phyloP scores from a whole-genome alignment of 2,888 invertebrate species.

The Nomada goodeniana region DNA sequence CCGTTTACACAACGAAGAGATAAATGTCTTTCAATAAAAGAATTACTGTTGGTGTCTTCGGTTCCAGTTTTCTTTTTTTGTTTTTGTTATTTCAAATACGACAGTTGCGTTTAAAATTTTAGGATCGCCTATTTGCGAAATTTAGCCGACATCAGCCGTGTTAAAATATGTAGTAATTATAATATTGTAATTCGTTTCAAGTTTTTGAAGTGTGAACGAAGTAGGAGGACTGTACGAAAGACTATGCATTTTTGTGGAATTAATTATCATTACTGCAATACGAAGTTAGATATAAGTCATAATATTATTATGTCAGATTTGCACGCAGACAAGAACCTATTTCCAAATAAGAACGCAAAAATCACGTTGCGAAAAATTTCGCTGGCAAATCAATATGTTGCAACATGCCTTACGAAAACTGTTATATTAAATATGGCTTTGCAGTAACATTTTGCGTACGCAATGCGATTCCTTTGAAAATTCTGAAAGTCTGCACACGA shows the following conservation, averaged over 20 bases:
- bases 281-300: not conserved
- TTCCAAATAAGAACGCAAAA: conserved; percentile 23
- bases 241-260: not conserved
- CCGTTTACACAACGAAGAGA: no score
- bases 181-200: no score
- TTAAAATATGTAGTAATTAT: no score
- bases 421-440: conserved; percentile 11
- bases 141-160: no score
- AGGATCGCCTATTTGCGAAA: no score
- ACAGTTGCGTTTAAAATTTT: no score
- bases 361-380: conserved; percentile 32
- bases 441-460: conserved; percentile 18
- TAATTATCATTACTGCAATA: not conserved
- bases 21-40: no score
- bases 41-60: no score
- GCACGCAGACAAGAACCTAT: conserved; percentile 7
- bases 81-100: no score
- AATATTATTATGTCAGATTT: not conserved
- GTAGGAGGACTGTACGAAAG: not conserved
- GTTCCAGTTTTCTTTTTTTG: no score
- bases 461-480: conserved; percentile 4
- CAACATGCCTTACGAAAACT: conserved; percentile 27
- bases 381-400: conserved; percentile 26
- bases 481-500: not conserved
- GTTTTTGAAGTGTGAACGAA: not conserved